A percentile compares a stretch with the other conserved stretches of the same genome.
Conservation (phyloP, 2,888 invertebrate genomes). For the Smittia sp. region DNA sequence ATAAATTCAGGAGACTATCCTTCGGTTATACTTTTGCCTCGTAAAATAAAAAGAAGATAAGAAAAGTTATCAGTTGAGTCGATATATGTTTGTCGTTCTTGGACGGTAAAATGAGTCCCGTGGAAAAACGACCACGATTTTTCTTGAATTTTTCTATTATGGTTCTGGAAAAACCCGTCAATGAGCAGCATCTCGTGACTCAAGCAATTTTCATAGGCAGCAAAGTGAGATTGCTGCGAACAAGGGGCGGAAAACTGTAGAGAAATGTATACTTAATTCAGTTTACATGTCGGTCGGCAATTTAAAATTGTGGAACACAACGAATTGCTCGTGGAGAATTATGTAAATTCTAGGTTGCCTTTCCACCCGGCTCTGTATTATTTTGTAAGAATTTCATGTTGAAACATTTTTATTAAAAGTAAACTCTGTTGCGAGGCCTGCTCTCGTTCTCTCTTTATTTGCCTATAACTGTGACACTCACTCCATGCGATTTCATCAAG, state of each 20-base stretch:
- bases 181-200: constrained; percentile 36
- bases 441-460: background rate
- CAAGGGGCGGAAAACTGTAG: background rate
- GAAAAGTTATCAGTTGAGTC: background rate
- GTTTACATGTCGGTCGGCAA: constrained; percentile 40
- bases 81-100: background rate
- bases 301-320: constrained; percentile 29
- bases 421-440: background rate
- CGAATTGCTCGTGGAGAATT: constrained; percentile 28
- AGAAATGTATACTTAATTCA: constrained; percentile 37
- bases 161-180: background rate
- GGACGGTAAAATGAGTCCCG: too few relatives aligned
- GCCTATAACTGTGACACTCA: constrained; percentile 11
- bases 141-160: too few relatives aligned
- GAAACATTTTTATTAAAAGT: constrained; percentile 26
- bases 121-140: too few relatives aligned
- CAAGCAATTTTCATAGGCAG: background rate
- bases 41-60: background rate
- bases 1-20: constrained; percentile 6
- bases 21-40: background rate
- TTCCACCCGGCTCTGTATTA: constrained; percentile 14
- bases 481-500: constrained; percentile 18
- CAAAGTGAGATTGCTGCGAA: background rate
- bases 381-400: constrained; percentile 33
- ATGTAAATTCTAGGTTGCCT: constrained; percentile 32